Percentiles rank a stretch among this genome's conserved stretches.
Conservation (phyloP, 1,140 invertebrate genomes). For the Campoletis sonorensis region DNA sequence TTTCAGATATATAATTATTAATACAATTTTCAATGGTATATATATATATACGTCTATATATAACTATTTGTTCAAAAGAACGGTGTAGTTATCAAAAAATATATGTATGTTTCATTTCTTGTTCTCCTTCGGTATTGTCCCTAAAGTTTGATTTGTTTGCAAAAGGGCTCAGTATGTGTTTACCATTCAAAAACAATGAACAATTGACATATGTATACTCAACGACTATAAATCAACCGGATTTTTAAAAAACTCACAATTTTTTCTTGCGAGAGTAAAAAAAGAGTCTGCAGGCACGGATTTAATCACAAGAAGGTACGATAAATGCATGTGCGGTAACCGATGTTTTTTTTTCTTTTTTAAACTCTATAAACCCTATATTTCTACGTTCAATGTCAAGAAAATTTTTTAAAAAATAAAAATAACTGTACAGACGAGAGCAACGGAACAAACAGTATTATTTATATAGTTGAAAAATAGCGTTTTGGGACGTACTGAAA, state of each 20-base stretch:
- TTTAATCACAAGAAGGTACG: not conserved
- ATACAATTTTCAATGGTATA: no score
- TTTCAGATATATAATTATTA: no score
- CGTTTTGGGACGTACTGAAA: not conserved
- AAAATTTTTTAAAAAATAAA: not conserved
- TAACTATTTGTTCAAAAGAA: not conserved
- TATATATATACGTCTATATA: not conserved
- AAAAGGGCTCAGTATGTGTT: not conserved
- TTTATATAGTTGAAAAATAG: conserved; percentile 34
- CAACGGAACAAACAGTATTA: not conserved
- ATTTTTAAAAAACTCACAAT: no score
- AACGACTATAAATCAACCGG: no score
- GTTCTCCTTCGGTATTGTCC: no score
- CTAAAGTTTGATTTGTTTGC: not conserved
- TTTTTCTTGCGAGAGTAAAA: no score
- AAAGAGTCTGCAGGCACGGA: not conserved
- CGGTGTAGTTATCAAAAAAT: not conserved
- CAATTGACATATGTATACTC: no score
- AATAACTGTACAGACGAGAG: not conserved
- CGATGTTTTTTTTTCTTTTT: not conserved
- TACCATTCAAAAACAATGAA: no score
- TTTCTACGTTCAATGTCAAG: not conserved
- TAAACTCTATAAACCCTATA: not conserved
- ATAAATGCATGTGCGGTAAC: not conserved
- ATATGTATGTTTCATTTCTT: no score